Conservation (phyloP, 2,888 invertebrate genomes). For the Folsomia candida region DNA sequence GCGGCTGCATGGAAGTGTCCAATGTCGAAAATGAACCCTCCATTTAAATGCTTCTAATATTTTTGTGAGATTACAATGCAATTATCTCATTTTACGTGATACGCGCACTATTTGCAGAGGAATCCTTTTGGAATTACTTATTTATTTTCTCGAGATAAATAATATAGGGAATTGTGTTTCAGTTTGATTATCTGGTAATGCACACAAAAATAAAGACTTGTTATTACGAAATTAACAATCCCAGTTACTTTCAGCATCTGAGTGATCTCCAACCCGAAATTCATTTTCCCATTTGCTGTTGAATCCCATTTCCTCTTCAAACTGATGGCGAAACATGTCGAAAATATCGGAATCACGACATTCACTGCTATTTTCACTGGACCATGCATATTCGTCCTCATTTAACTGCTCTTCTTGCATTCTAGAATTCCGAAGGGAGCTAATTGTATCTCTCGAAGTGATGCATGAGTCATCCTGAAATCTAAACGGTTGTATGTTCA, state of each 20-base stretch:
- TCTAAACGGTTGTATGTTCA: neutral
- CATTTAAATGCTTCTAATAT: neutral
- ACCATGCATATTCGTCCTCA: neutral
- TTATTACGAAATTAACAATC: too few species aligned
- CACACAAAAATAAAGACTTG: too few species aligned
- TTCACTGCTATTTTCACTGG: neutral
- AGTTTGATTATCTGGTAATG: too few species aligned
- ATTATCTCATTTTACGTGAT: neutral
- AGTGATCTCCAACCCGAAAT: neutral
- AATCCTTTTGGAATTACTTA: too few species aligned
- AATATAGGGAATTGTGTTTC: too few species aligned
- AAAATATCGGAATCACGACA: slow-evolving; percentile 14
- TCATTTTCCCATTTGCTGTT: neutral
- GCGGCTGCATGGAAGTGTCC: neutral
- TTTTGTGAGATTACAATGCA: neutral
- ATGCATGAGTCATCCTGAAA: neutral
- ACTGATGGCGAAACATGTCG: slow-evolving; percentile 22
- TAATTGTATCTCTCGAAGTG: neutral
- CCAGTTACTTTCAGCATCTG: neutral
- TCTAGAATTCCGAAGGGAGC: neutral
- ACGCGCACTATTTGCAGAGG: too few species aligned
- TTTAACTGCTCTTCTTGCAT: too few species aligned
- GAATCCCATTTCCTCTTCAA: slow-evolving; percentile 22
- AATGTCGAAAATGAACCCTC: neutral
- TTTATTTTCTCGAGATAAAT: too few species aligned